phyloP scores from a whole-genome alignment of 2,888 invertebrate genomes.

The Leptinotarsa juncta region DNA sequence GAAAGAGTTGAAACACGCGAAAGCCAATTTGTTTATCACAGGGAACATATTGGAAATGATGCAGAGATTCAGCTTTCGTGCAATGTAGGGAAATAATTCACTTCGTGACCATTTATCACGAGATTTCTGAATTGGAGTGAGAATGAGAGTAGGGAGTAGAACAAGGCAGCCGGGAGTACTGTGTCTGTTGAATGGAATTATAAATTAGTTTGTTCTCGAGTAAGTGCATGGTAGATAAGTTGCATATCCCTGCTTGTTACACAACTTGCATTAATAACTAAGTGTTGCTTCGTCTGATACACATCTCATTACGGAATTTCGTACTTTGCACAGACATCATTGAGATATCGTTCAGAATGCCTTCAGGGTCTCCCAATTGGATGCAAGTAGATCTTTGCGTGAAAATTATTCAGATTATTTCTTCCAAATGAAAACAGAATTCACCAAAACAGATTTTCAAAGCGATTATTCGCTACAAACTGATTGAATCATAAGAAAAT shows the following conservation, averaged over 20 bases:
- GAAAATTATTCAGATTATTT: no score
- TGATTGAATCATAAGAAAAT: no score
- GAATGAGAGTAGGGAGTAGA: constrained; percentile 27
- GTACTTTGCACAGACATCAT: background rate
- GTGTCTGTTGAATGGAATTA: constrained; percentile 55
- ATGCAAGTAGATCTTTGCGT: background rate
- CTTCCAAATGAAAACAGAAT: no score
- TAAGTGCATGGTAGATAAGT: constrained; percentile 55
- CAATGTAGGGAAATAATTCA: constrained; percentile 23
- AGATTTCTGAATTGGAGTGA: constrained; percentile 40
- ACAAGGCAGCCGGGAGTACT: constrained; percentile 36
- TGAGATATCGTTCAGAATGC: background rate
- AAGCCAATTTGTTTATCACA: background rate
- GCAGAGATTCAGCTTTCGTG: background rate
- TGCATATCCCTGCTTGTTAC: constrained; percentile 53
- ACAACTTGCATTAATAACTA: constrained; percentile 51
- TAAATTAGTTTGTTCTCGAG: constrained; percentile 57
- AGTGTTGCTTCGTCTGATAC: constrained; percentile 8
- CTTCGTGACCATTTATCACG: constrained; percentile 39
- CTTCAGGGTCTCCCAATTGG: background rate
- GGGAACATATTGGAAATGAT: constrained; percentile 1
- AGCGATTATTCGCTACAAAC: no score
- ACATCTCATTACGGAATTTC: constrained; percentile 3
- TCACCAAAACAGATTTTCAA: no score
- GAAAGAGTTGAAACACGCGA: background rate